Evolutionary conservation across 2,113 vertebrate species (phyloP).

Genomic region (Delphinapterus leucas): DNA sequence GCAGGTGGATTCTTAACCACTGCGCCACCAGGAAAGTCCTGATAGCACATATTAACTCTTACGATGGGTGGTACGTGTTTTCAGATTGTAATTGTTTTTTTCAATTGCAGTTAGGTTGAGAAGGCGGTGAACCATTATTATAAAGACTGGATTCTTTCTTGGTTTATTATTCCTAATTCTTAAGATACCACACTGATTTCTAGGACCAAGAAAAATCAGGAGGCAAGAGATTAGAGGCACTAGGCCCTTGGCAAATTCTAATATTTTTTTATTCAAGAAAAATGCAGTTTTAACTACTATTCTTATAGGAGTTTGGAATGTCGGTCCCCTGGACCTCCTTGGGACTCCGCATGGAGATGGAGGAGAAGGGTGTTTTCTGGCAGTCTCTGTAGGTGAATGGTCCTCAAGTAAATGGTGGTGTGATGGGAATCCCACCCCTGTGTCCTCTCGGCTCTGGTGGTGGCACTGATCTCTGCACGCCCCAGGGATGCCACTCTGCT

Average conservation of each 20-base stretch:
- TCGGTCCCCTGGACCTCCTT: background rate
- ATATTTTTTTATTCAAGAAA: constrained; percentile 13
- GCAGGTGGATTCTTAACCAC: too few relatives aligned
- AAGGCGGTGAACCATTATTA: background rate
- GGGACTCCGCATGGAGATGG: background rate
- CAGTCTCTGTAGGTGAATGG: background rate
- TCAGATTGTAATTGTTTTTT: background rate
- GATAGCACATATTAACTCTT: too few relatives aligned
- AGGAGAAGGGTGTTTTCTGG: background rate
- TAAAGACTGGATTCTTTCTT: background rate
- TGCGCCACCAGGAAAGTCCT: too few relatives aligned
- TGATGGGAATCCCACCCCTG: background rate
- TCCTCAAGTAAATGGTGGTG: background rate
- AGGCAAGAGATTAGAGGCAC: background rate
- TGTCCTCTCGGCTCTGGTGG: background rate
- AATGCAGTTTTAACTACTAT: background rate
- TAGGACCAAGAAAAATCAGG: background rate
- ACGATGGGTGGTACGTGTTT: background rate
- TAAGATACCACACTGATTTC: background rate
- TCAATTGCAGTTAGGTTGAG: background rate
- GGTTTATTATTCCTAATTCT: background rate
- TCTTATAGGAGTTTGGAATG: background rate
- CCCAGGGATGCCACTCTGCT: background rate
- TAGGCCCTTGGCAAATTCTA: background rate
- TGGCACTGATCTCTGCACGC: background rate